Base-by-base conservation (phyloP, 2,888 invertebrate genomes). In the Dryococelus australis region DNA sequence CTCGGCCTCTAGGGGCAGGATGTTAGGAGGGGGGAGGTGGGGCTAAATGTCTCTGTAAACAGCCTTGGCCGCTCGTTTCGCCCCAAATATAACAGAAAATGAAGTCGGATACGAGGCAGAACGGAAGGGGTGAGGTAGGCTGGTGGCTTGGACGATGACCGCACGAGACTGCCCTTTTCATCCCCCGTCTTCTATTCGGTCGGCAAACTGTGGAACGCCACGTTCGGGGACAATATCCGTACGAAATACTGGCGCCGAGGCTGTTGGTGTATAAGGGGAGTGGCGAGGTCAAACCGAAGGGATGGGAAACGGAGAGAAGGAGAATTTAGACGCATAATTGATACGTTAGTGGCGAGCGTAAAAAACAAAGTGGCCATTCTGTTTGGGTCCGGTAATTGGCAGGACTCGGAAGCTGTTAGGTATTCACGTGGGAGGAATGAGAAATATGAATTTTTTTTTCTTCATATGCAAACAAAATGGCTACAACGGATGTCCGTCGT, bases 1-100 rank as follows among this genome's bases (percentile, higher is more conserved):
- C 10, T 16, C 5, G 8, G 65, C 65, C 13, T 20, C 65, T 20
- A 8, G 8, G 65, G n/a, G 65, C 20, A 65, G 65, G 65, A 20
- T 51, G 35, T 51, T 3, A 51, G 20, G 20, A 51, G 51, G 13
- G 51, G 51, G 0, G 51, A 51, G 20, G 51, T 12, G n/a, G 43
- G 43, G 83, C 83, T 35, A 35, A 83, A 83, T 83, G 83, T 83
- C 83, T 83, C 83, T 83, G 83, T 83, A 83, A 83, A 83, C 83
- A 83, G 83, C 83, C 83, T 13, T 9, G 83, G 28, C 20, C 13
- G 83, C 83, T 83, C 83, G 83, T 83, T 83, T 35, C 35, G 43
- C 83, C 35, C 43, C 83, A 83, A 83, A 83, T 83, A 83, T 83
- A 83, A 83, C 83, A 83, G 83, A 83, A 83, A 83, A 83, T 83